phyloP scores from a whole-genome alignment of 2,888 invertebrate species.

The Melanophora roralis region DNA sequence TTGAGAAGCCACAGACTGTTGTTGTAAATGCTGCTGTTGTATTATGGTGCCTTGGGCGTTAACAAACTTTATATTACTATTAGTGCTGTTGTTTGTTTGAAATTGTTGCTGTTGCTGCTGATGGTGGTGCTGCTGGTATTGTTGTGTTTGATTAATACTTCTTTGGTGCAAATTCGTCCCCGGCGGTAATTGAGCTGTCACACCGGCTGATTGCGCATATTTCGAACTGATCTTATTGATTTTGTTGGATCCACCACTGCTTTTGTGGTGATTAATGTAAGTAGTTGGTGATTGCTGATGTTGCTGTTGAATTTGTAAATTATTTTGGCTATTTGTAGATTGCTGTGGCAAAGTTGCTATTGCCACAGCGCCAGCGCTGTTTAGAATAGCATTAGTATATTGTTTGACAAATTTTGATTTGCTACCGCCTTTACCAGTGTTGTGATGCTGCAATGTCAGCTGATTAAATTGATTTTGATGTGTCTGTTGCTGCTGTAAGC shows the following conservation, averaged over 20 bases:
- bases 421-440: conserved; percentile 44
- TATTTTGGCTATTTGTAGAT: conserved; percentile 65
- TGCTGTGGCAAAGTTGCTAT: conserved; percentile 68
- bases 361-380: conserved; percentile 67
- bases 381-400: conserved; percentile 69
- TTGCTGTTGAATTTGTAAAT: conserved; percentile 53
- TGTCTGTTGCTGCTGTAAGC: conserved; percentile 68
- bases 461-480: conserved; percentile 65
- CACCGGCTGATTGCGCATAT: conserved; percentile 65
- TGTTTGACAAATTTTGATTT: conserved; percentile 75
- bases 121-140: neutral
- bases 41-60: conserved; percentile 77
- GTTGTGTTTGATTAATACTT: conserved; percentile 52
- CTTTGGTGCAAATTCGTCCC: conserved; percentile 74
- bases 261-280: conserved; percentile 68
- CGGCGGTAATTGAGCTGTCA: conserved; percentile 71
- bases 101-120: conserved; percentile 52
- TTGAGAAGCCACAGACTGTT: conserved; percentile 54
- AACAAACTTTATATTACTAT: conserved; percentile 76
- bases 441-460: conserved; percentile 58
- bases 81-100: conserved; percentile 55
- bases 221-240: conserved; percentile 68
- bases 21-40: conserved; percentile 71
- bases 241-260: conserved; percentile 63
- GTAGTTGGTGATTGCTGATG: conserved; percentile 64